A percentile compares a stretch with the other conserved stretches of the same genome.
These are phyloP conservation scores for Caenorhabditis angaria DNA, from an alignment of 2,888 invertebrate genomes.

Conservation along the genomic window DNA sequence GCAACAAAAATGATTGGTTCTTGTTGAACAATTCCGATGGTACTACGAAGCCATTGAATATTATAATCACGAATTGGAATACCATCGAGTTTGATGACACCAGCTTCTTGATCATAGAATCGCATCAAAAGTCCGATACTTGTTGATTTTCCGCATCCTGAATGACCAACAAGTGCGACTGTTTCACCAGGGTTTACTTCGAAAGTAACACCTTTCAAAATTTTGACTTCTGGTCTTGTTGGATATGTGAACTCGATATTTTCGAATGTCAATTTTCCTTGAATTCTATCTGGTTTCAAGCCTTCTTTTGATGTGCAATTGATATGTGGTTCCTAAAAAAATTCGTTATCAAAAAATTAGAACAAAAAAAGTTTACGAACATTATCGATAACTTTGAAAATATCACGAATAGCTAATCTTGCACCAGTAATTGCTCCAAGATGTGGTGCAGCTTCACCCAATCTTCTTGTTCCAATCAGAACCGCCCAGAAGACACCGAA, in stretches of 20 bases:
- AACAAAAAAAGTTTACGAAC: conserved; percentile 57
- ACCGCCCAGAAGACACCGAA: conserved; percentile 67
- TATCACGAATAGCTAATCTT: conserved; percentile 80
- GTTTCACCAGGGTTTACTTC: conserved; percentile 58
- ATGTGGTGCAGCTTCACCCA: conserved; percentile 85
- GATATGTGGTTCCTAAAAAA: conserved; percentile 73
- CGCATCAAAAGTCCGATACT: conserved; percentile 59
- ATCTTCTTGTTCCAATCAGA: conserved; percentile 73
- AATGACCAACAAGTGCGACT: conserved; percentile 65
- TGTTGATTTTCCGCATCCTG: conserved; percentile 67
- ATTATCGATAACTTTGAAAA: conserved; percentile 75
- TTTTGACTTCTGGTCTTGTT: conserved; percentile 72
- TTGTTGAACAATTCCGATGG: conserved; percentile 74
- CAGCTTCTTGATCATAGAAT: conserved; percentile 59
- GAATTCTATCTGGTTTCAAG: conserved; percentile 70
- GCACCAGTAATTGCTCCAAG: conserved; percentile 84
- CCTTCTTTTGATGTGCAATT: conserved; percentile 74
- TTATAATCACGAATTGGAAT: conserved; percentile 63
- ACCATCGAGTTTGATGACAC: conserved; percentile 73
- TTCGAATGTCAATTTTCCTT: conserved; percentile 74
- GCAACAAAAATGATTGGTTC: conserved; percentile 74
- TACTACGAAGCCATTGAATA: conserved; percentile 72
- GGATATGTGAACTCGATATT: conserved; percentile 75
- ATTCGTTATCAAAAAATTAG: conserved; percentile 58
- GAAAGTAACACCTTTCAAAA: conserved; percentile 60